Conservation (phyloP, 2,113 vertebrate species). For the Mesocricetus auratus region DNA sequence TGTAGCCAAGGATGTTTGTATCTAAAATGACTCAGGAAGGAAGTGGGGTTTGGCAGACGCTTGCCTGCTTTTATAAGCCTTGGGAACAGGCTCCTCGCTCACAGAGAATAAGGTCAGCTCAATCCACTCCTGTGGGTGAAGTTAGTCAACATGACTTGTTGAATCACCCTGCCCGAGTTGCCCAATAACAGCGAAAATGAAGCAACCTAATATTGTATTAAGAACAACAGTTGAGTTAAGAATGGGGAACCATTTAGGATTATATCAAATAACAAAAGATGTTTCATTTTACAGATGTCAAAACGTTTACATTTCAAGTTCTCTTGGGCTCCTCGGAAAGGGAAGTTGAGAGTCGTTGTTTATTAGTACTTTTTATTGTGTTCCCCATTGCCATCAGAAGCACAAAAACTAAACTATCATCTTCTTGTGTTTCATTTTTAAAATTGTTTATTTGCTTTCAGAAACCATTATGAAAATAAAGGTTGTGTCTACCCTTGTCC, state of each 20-base stretch:
- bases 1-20: conserved; percentile 58
- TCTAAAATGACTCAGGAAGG: conserved; percentile 68
- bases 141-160: conserved; percentile 47
- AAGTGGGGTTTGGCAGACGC: conserved; percentile 61
- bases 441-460: conserved; percentile 55
- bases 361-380: conserved; percentile 34
- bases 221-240: not conserved
- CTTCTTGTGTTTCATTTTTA: conserved; percentile 66
- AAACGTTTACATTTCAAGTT: conserved; percentile 57
- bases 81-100: not conserved
- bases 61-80: conserved; percentile 21
- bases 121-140: conserved; percentile 34
- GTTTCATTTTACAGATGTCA: conserved; percentile 53
- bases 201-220: conserved; percentile 37
- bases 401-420: conserved; percentile 43
- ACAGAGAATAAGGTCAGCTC: not conserved
- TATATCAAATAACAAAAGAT: conserved; percentile 2
- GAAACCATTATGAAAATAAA: conserved; percentile 69
- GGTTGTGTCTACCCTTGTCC: conserved; percentile 38
- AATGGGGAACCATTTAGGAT: conserved; percentile 45
- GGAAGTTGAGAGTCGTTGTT: conserved; percentile 26
- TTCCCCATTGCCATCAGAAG: conserved; percentile 33
- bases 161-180: not conserved
- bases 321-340: conserved; percentile 50
- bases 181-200: conserved; percentile 43